Evolutionary conservation across 2,888 invertebrate genomes (phyloP).

Genomic region (Chrysolina haemoptera): DNA sequence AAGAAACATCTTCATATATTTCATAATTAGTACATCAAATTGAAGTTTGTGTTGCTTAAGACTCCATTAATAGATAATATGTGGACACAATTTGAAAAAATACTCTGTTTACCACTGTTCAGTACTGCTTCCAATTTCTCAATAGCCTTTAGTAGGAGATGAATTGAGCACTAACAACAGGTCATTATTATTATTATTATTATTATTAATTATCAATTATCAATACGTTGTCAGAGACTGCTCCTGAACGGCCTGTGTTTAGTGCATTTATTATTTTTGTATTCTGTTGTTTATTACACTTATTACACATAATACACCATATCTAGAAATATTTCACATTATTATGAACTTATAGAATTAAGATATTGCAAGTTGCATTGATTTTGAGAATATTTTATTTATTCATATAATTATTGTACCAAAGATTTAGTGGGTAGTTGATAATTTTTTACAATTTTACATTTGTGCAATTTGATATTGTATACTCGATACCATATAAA

Average conservation of each 20-base stretch:
- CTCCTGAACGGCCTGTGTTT: not conserved
- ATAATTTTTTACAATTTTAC: not conserved
- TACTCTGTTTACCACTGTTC: no score
- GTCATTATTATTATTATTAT: not conserved
- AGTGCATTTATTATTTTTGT: not conserved
- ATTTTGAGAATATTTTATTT: conserved; percentile 15
- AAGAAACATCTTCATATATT: no score
- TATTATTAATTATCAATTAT: no score
- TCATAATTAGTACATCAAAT: no score
- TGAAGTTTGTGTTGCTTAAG: no score
- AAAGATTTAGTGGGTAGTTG: conserved; percentile 29
- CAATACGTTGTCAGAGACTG: no score
- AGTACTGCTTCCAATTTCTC: no score
- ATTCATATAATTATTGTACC: conserved; percentile 26
- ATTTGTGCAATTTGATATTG: conserved; percentile 31
- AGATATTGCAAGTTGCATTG: not conserved
- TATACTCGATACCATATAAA: conserved; percentile 8
- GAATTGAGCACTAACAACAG: not conserved
- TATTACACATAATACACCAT: conserved; percentile 8
- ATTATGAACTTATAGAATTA: conserved; percentile 5
- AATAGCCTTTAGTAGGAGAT: no score
- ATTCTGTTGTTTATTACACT: conserved; percentile 2
- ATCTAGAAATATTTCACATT: conserved; percentile 3
- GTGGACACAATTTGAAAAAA: no score
- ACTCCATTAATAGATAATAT: no score